phyloP scores from a whole-genome alignment of 2,113 vertebrate species.

The Tinamus guttatus region DNA sequence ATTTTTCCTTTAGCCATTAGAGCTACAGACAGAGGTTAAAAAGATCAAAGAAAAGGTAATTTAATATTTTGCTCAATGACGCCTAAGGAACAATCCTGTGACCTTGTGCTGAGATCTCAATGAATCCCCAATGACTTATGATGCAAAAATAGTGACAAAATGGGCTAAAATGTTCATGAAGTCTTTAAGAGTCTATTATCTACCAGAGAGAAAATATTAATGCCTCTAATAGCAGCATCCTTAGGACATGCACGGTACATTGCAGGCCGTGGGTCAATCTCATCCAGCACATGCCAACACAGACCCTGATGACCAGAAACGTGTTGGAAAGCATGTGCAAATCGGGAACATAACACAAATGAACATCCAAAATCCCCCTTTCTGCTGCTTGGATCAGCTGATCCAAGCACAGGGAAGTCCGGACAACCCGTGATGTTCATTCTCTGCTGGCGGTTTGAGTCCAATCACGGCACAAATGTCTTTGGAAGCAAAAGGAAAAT shows the following conservation, averaged over 20 bases:
- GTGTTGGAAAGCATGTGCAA: background rate
- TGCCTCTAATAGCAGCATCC: background rate
- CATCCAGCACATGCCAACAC: background rate
- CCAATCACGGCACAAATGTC: background rate
- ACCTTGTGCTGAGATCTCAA: background rate
- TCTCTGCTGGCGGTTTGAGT: background rate
- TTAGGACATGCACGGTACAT: background rate
- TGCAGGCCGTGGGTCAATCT: background rate
- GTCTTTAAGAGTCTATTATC: slow-evolving; percentile 9
- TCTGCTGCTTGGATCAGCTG: background rate
- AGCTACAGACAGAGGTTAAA: background rate
- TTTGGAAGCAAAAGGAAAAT: background rate
- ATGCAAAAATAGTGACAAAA: slow-evolving; percentile 9
- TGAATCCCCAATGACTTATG: background rate
- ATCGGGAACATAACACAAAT: background rate
- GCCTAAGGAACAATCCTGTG: background rate
- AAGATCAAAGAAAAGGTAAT: slow-evolving; percentile 41
- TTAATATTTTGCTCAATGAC: background rate
- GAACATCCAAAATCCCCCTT: background rate
- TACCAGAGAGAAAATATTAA: slow-evolving; percentile 26
- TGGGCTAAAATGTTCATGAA: background rate
- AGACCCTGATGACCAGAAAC: background rate
- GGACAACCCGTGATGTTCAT: background rate
- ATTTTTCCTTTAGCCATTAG: background rate
- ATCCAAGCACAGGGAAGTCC: background rate